A percentile compares a stretch with the other conserved stretches of the same genome.
phyloP scores from a whole-genome alignment of 2,888 invertebrate genomes.

The Achlya flavicornis region DNA sequence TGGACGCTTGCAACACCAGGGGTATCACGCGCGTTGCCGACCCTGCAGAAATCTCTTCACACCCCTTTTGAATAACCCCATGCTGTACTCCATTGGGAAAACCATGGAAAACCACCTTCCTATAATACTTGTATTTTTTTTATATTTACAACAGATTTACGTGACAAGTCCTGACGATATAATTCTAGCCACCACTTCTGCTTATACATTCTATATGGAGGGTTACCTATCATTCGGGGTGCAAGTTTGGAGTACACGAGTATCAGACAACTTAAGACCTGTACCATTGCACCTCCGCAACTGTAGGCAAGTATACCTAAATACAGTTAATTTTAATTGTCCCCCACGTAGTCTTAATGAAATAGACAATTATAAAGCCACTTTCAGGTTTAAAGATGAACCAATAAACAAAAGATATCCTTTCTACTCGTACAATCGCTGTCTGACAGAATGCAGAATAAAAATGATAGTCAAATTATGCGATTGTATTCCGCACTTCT shows the following conservation, averaged over 20 bases:
- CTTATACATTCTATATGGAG: constrained; percentile 52
- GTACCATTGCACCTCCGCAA: constrained; percentile 58
- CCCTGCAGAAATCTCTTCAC: too few relatives aligned
- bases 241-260: constrained; percentile 65
- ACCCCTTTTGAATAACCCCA: too few relatives aligned
- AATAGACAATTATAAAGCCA: neutral
- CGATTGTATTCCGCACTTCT: constrained; percentile 90
- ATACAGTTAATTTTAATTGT: too few relatives aligned
- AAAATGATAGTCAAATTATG: constrained; percentile 85
- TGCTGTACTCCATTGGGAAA: too few relatives aligned
- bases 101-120: too few relatives aligned
- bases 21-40: too few relatives aligned
- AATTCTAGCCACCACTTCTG: constrained; percentile 57
- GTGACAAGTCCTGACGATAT: constrained; percentile 72
- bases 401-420: constrained; percentile 78
- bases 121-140: neutral
- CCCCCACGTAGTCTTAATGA: neutral
- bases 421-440: constrained; percentile 87
- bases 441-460: constrained; percentile 88
- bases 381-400: constrained; percentile 63
- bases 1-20: too few relatives aligned
- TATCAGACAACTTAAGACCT: constrained; percentile 55
- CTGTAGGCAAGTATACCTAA: constrained; percentile 61
- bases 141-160: constrained; percentile 56
- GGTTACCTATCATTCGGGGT: constrained; percentile 66